These are phyloP conservation scores for Chaenogobius annularis DNA, from an alignment of 2,113 vertebrate genomes.

Conservation along the genomic window DNA sequence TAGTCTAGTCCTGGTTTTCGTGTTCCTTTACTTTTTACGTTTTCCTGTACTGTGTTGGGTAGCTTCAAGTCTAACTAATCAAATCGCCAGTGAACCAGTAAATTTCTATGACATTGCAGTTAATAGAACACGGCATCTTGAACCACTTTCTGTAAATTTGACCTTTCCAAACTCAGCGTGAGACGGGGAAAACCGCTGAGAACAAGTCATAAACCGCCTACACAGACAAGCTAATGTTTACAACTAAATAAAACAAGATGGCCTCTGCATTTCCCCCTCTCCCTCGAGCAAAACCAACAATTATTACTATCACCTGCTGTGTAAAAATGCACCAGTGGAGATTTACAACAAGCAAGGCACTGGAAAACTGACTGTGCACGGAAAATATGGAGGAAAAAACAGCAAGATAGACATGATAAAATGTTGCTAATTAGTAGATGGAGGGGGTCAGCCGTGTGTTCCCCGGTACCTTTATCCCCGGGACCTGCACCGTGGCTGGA, in stretches of 20 bases:
- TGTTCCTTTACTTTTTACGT: too few relatives aligned
- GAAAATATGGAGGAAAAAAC: constrained; percentile 25
- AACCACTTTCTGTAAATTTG: constrained; percentile 11
- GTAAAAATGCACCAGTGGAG: constrained; percentile 39
- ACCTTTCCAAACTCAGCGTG: constrained; percentile 28
- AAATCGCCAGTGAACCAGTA: not conserved
- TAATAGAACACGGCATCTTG: not conserved
- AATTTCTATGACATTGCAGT: not conserved
- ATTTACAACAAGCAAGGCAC: constrained; percentile 37
- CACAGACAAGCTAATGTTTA: constrained; percentile 37
- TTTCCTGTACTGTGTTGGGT: too few relatives aligned
- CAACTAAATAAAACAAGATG: constrained; percentile 19
- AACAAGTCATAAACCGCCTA: constrained; percentile 26
- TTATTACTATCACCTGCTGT: constrained; percentile 50
- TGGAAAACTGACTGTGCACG: constrained; percentile 12
- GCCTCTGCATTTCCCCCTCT: constrained; percentile 35
- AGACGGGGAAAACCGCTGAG: constrained; percentile 23
- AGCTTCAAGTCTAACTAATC: not conserved
- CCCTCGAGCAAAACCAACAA: constrained; percentile 25
- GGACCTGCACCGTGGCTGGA: too few relatives aligned
- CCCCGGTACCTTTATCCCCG: too few relatives aligned
- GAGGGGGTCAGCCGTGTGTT: constrained; percentile 2
- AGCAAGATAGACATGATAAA: constrained; percentile 11
- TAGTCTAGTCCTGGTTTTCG: not conserved
- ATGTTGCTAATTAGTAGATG: constrained; percentile 50